Evolutionary conservation across 1,140 invertebrate species (phyloP).

Genomic region (Ostrea denselamellosa): DNA sequence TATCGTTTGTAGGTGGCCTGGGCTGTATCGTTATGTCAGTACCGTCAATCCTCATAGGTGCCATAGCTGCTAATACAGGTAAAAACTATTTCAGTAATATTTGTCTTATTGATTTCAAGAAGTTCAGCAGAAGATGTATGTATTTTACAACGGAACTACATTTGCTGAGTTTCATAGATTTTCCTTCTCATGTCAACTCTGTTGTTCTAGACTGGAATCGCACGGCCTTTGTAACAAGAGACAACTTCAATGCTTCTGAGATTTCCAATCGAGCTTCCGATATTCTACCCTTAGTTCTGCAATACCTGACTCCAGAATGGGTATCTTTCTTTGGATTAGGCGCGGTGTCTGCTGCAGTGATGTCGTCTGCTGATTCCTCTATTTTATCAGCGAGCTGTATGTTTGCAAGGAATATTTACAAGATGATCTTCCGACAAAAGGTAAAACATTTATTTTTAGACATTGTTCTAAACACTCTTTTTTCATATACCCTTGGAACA

Average conservation of each 20-base stretch:
- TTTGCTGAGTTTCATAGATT: neutral
- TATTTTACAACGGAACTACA: neutral
- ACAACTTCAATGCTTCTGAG: conserved; percentile 81
- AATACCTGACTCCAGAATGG: conserved; percentile 94
- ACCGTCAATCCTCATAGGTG: conserved; percentile 61
- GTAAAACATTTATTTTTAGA: conserved; percentile 78
- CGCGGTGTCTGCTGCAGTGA: conserved; percentile 97
- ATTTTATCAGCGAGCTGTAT: conserved; percentile 98
- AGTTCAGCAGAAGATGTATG: neutral
- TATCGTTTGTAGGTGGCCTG: conserved; percentile 52
- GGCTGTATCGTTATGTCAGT: conserved; percentile 60
- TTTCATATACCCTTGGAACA: too few species aligned
- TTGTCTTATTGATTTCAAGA: neutral
- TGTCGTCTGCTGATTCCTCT: conserved; percentile 98
- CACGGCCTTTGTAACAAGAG: conserved; percentile 84
- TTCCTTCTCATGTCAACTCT: neutral
- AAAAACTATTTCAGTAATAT: neutral
- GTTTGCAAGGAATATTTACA: conserved; percentile 99
- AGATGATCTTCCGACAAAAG: conserved; percentile 95
- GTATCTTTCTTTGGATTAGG: conserved; percentile 98
- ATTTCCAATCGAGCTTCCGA: neutral
- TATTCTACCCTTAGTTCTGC: conserved; percentile 95
- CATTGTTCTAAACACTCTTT: neutral
- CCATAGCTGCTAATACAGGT: conserved; percentile 60
- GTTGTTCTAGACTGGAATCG: conserved; percentile 92